phyloP scores from a whole-genome alignment of 2,797 vertebrate genomes.

The Scarus forsteni region DNA sequence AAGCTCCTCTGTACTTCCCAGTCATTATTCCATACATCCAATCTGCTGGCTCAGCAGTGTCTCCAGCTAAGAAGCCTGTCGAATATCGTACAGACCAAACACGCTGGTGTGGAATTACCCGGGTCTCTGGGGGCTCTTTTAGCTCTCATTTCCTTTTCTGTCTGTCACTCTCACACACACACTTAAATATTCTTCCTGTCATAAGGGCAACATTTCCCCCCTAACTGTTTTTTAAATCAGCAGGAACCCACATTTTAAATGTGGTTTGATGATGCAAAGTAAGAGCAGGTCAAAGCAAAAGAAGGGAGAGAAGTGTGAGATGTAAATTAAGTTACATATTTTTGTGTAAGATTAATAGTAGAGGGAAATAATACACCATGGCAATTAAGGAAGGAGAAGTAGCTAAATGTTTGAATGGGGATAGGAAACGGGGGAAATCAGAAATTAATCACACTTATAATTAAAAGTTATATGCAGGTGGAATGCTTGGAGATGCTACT shows the following conservation, averaged over 20 bases:
- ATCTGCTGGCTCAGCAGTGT: conserved; percentile 58
- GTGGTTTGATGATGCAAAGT: neutral
- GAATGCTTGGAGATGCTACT: too few relatives aligned
- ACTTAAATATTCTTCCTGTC: conserved; percentile 16
- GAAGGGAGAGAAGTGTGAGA: neutral
- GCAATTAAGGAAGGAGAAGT: neutral
- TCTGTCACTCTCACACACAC: conserved; percentile 22
- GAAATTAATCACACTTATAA: too few relatives aligned
- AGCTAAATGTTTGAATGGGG: too few relatives aligned
- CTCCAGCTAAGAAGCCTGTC: conserved; percentile 45
- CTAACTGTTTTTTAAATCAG: neutral
- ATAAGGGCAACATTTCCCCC: neutral
- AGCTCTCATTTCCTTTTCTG: conserved; percentile 14
- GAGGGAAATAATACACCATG: neutral
- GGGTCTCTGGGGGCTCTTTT: conserved; percentile 28
- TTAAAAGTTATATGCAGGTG: too few relatives aligned
- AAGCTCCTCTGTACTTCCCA: conserved; percentile 24
- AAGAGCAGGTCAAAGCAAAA: neutral
- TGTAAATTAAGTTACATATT: neutral
- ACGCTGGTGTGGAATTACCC: conserved; percentile 38
- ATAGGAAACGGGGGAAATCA: too few relatives aligned
- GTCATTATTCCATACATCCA: conserved; percentile 36
- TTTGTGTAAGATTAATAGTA: neutral
- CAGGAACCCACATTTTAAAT: too few relatives aligned
- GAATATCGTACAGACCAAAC: conserved; percentile 25